Conservation (phyloP, 1,140 invertebrate species). For the Cyclina sinensis region DNA sequence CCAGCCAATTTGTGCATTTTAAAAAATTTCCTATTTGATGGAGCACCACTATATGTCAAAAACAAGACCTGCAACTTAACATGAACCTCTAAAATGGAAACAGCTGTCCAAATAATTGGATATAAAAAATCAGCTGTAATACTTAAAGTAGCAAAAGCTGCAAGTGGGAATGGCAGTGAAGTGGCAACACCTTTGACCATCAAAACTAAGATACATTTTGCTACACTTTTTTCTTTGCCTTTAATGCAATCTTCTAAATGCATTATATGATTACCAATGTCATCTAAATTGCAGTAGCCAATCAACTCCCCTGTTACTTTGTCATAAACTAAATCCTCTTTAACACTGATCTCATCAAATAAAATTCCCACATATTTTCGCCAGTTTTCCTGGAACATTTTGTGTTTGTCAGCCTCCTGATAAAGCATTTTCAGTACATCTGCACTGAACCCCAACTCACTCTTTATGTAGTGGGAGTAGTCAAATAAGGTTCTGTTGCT, state of each 20-base stretch:
- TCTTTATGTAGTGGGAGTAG: slow-evolving; percentile 20
- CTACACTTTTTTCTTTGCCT: too few species aligned
- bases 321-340: too few species aligned
- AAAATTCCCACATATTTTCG: slow-evolving; percentile 51
- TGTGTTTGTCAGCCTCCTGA: slow-evolving; percentile 58
- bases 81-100: slow-evolving; percentile 28
- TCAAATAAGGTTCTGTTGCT: background rate
- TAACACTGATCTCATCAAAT: slow-evolving; percentile 71
- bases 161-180: slow-evolving; percentile 50
- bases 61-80: slow-evolving; percentile 58
- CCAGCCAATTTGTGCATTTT: slow-evolving; percentile 56
- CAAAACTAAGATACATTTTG: slow-evolving; percentile 65
- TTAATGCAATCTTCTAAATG: too few species aligned
- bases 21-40: slow-evolving; percentile 71
- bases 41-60: slow-evolving; percentile 70
- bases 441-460: slow-evolving; percentile 58
- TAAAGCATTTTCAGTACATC: slow-evolving; percentile 55
- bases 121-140: too few species aligned
- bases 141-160: slow-evolving; percentile 62
- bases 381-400: slow-evolving; percentile 4
- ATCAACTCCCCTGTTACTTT: too few species aligned
- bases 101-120: slow-evolving; percentile 69
- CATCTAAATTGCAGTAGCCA: too few species aligned
- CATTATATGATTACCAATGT: too few species aligned
- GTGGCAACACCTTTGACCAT: slow-evolving; percentile 64